Evolutionary conservation across 2,113 vertebrate species (phyloP).

Genomic region (Psettodes erumei): DNA sequence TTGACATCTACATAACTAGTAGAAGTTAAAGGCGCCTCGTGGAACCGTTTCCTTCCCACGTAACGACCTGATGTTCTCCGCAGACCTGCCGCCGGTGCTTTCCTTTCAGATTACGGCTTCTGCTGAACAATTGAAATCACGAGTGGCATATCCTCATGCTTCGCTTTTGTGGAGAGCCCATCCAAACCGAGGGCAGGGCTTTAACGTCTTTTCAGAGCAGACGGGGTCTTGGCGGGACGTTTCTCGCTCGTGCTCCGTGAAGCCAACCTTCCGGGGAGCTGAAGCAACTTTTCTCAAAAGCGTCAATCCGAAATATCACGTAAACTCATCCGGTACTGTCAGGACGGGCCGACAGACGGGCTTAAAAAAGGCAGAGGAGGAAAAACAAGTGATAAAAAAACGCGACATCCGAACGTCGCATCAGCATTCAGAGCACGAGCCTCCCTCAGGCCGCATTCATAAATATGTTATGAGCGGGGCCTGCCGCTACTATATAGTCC

Average conservation of each 20-base stretch:
- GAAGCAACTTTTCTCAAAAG: too few relatives aligned
- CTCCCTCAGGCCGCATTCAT: constrained; percentile 60
- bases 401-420: constrained; percentile 39
- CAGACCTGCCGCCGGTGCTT: background rate
- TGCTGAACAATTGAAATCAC: background rate
- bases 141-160: background rate
- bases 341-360: too few relatives aligned
- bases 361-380: too few relatives aligned
- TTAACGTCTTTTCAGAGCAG: too few relatives aligned
- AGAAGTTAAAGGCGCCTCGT: background rate
- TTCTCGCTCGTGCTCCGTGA: too few relatives aligned
- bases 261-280: too few relatives aligned
- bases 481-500: constrained; percentile 44
- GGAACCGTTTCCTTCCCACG: constrained; percentile 10
- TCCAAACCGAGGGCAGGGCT: too few relatives aligned
- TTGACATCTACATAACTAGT: background rate
- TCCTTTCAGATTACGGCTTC: background rate
- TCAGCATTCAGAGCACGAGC: constrained; percentile 53
- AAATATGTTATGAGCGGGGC: constrained; percentile 65
- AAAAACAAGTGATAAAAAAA: too few relatives aligned
- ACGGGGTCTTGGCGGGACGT: too few relatives aligned
- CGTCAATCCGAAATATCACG: too few relatives aligned
- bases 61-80: too few relatives aligned
- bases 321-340: too few relatives aligned
- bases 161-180: background rate